These are phyloP conservation scores for Hyaena hyaena DNA, from an alignment of 2,113 vertebrate species.

Conservation along the genomic window DNA sequence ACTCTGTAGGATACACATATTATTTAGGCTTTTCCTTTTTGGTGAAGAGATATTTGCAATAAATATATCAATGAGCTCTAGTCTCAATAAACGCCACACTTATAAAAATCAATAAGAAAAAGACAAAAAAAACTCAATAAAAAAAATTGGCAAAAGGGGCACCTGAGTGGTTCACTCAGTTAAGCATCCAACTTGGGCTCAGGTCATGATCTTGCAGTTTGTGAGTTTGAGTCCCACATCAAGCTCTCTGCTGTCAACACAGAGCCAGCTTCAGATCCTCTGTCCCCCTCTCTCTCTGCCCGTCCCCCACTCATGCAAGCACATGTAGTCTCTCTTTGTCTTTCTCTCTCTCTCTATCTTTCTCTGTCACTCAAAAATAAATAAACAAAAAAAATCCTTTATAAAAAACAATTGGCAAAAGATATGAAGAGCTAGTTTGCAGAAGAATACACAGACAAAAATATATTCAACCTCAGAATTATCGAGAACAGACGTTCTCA, in stretches of 20 bases:
- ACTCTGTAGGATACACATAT: background rate
- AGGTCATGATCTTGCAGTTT: no score
- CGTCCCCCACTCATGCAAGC: no score
- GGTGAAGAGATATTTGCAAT: background rate
- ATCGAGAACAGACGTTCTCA: background rate
- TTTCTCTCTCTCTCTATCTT: no score
- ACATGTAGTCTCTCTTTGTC: no score
- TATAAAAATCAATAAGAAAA: conserved; percentile 23
- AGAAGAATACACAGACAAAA: background rate
- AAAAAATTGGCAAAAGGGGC: background rate
- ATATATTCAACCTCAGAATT: background rate
- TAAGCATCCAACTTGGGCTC: no score
- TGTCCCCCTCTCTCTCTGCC: no score
- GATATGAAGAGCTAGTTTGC: background rate
- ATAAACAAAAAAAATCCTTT: background rate
- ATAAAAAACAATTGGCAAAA: background rate
- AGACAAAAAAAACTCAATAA: background rate
- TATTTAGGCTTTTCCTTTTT: background rate
- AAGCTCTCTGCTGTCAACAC: no score
- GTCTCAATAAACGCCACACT: background rate
- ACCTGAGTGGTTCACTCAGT: no score
- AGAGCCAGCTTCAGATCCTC: no score
- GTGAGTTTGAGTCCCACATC: no score
- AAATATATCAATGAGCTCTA: background rate
- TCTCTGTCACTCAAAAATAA: background rate